A percentile compares a stretch with the other conserved stretches of the same genome.
Conservation (phyloP, 2,888 invertebrate species). For the Drosophila planitibia region DNA sequence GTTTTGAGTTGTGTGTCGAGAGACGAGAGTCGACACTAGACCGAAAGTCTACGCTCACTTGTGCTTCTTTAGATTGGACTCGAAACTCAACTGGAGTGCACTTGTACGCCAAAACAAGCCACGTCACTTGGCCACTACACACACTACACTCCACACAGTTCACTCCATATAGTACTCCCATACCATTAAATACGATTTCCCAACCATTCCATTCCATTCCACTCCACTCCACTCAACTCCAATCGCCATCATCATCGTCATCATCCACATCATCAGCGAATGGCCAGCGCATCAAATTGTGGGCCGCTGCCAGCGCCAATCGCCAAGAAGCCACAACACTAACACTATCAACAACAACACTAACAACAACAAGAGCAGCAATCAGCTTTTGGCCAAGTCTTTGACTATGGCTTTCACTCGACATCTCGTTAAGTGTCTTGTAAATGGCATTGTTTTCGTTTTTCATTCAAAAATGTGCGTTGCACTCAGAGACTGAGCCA, state of each 20-base stretch:
- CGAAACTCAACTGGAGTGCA: slow-evolving; percentile 79
- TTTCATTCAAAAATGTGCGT: slow-evolving; percentile 79
- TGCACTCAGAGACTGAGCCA: slow-evolving; percentile 15
- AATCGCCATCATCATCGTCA: slow-evolving; percentile 29
- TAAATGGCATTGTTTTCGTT: slow-evolving; percentile 81
- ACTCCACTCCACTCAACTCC: slow-evolving; percentile 23
- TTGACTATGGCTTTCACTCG: slow-evolving; percentile 58
- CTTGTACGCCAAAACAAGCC: slow-evolving; percentile 80
- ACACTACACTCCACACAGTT: slow-evolving; percentile 13
- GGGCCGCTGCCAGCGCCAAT: slow-evolving; percentile 54
- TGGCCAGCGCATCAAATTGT: slow-evolving; percentile 62
- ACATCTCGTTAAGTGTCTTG: slow-evolving; percentile 82
- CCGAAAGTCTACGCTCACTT: slow-evolving; percentile 79
- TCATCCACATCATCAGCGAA: slow-evolving; percentile 41
- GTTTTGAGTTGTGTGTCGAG: slow-evolving; percentile 45
- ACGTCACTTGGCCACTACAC: slow-evolving; percentile 77
- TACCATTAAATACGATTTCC: slow-evolving; percentile 47
- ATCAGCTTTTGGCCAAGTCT: slow-evolving; percentile 48
- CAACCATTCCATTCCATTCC: slow-evolving; percentile 50
- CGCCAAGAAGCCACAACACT: slow-evolving; percentile 50
- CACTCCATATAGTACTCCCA: slow-evolving; percentile 15
- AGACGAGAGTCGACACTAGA: slow-evolving; percentile 70
- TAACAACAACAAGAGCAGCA: slow-evolving; percentile 24
- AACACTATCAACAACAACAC: slow-evolving; percentile 36
- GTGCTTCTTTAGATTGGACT: slow-evolving; percentile 81